phyloP scores from a whole-genome alignment of 2,113 vertebrate species.

The Chrysochloris asiatica region DNA sequence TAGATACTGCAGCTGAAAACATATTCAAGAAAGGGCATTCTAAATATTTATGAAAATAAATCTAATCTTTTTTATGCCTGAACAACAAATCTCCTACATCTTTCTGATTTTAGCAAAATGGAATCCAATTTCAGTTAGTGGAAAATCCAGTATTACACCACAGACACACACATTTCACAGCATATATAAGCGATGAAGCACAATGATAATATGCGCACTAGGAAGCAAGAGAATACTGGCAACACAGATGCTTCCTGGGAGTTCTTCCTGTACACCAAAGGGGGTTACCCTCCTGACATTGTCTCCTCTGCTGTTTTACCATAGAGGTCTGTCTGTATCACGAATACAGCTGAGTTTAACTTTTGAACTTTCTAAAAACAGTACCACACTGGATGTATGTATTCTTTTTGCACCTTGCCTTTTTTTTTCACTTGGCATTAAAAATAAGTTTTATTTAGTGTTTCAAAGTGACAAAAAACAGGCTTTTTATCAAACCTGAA shows the following conservation, averaged over 20 bases:
- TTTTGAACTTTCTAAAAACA: conserved; percentile 29
- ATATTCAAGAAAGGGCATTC: conserved; percentile 81
- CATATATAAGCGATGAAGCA: neutral
- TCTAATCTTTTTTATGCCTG: conserved; percentile 56
- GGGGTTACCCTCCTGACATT: neutral
- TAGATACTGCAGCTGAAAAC: conserved; percentile 83
- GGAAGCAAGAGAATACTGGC: neutral
- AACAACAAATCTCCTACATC: conserved; percentile 40
- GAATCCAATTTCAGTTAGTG: conserved; percentile 23
- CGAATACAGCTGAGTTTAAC: neutral
- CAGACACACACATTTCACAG: neutral
- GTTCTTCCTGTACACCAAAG: neutral
- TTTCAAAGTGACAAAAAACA: conserved; percentile 11
- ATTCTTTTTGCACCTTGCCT: neutral
- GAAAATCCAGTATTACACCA: conserved; percentile 3
- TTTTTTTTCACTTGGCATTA: conserved; percentile 42
- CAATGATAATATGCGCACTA: neutral
- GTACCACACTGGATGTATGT: neutral
- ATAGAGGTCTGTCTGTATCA: neutral
- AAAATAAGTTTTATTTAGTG: conserved; percentile 42
- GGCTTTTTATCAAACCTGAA: conserved; percentile 31
- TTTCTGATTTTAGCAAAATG: conserved; percentile 24
- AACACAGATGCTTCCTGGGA: neutral
- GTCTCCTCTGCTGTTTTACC: neutral
- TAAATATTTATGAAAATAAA: conserved; percentile 84